These are phyloP conservation scores for Monochamus alternatus DNA, from an alignment of 2,888 invertebrate genomes.

Conservation along the genomic window DNA sequence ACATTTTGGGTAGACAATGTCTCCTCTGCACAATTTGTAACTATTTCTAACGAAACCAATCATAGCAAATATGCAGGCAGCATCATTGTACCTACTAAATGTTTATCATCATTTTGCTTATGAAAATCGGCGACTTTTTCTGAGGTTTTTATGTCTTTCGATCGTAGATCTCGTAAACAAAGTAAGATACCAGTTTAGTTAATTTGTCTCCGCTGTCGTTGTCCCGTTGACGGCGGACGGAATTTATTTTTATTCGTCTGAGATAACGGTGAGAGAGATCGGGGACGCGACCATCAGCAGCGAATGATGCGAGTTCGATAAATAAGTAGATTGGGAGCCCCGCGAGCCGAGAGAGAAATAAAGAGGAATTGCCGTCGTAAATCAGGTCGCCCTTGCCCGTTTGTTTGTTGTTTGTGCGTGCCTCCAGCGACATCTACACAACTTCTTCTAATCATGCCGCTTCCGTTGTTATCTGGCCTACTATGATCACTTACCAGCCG, in stretches of 20 bases:
- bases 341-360: constrained; percentile 68
- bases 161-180: too few species aligned
- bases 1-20: too few species aligned
- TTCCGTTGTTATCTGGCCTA: constrained; percentile 61
- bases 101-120: too few species aligned
- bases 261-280: constrained; percentile 51
- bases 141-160: too few species aligned
- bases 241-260: constrained; percentile 50
- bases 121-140: too few species aligned
- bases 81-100: too few species aligned
- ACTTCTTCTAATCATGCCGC: constrained; percentile 66
- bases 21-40: too few species aligned
- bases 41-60: too few species aligned
- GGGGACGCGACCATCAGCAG: constrained; percentile 51
- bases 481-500: constrained; percentile 56
- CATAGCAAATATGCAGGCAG: too few species aligned
- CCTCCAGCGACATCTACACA: constrained; percentile 65
- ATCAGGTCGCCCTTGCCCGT: constrained; percentile 65
- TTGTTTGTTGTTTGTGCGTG: constrained; percentile 68
- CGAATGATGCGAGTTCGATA: constrained; percentile 66
- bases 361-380: constrained; percentile 71
- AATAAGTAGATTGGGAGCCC: constrained; percentile 65
- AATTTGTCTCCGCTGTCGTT: neutral
- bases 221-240: constrained; percentile 29
- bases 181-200: neutral